phyloP scores from a whole-genome alignment of 1,140 invertebrate species.

The Drosophila novamexicana region DNA sequence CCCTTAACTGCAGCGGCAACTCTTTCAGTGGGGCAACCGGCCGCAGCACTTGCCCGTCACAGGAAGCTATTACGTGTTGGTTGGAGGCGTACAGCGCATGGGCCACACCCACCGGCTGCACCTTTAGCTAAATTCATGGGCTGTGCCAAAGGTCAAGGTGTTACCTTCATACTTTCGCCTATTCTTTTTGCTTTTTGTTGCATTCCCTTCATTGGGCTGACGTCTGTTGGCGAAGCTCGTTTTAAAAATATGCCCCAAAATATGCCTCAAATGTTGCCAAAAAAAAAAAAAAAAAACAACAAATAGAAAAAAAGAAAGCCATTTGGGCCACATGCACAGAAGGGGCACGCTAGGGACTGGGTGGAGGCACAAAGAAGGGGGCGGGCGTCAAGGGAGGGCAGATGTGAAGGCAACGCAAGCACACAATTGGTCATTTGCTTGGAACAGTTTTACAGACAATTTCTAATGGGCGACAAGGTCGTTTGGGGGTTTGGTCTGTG shows the following conservation, averaged over 20 bases:
- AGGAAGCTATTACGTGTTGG: slow-evolving; percentile 56
- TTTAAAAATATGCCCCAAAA: slow-evolving; percentile 51
- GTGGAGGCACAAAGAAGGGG: no score
- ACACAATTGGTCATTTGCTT: slow-evolving; percentile 25
- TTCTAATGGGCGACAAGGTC: slow-evolving; percentile 20
- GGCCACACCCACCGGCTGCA: slow-evolving; percentile 37
- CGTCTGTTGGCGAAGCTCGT: slow-evolving; percentile 24
- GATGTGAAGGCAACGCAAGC: background rate
- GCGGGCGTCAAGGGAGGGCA: background rate
- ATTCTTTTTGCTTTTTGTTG: background rate
- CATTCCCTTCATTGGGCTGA: slow-evolving; percentile 14
- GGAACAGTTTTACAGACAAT: background rate
- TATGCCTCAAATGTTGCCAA: slow-evolving; percentile 42
- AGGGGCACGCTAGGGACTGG: background rate
- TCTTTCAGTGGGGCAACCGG: background rate
- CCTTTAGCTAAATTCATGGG: slow-evolving; percentile 45
- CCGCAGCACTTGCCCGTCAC: slow-evolving; percentile 2
- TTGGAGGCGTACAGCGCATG: slow-evolving; percentile 13
- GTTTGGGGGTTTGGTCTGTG: slow-evolving; percentile 7
- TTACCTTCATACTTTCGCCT: slow-evolving; percentile 8
- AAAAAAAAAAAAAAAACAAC: background rate
- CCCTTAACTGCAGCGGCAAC: background rate
- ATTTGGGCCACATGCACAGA: slow-evolving; percentile 42
- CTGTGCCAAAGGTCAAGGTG: slow-evolving; percentile 70
- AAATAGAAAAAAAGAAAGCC: background rate